These are phyloP conservation scores for Casuarius casuarius DNA, from an alignment of 2,113 vertebrate genomes.

Conservation along the genomic window DNA sequence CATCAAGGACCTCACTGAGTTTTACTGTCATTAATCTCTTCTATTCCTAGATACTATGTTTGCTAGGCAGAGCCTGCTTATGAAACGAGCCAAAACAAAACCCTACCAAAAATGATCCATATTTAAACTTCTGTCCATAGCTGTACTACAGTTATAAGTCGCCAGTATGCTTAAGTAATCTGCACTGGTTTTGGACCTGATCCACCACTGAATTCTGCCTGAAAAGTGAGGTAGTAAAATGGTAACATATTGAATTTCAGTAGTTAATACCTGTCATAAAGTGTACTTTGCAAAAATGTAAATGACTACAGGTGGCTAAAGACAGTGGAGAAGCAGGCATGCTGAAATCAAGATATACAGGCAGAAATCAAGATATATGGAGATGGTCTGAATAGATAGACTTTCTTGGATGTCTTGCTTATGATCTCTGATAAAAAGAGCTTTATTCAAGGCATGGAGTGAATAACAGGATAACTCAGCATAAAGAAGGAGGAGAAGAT, in stretches of 20 bases:
- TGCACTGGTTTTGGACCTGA: neutral
- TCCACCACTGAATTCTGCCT: neutral
- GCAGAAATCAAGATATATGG: neutral
- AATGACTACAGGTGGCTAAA: neutral
- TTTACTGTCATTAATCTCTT: neutral
- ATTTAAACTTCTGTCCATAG: neutral
- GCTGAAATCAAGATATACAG: neutral
- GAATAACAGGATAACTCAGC: neutral
- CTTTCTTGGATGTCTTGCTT: neutral
- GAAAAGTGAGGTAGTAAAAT: neutral
- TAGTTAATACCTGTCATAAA: neutral
- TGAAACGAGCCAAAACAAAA: neutral
- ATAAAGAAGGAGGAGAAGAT: neutral
- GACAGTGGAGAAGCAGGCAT: neutral
- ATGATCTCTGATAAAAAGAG: neutral
- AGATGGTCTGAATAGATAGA: neutral
- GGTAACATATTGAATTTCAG: neutral
- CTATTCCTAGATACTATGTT: neutral
- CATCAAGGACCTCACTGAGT: neutral
- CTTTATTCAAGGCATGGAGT: neutral
- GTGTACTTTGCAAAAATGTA: neutral
- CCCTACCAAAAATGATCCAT: rapidly evolving
- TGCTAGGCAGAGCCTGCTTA: neutral
- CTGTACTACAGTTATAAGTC: neutral
- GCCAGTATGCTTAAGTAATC: neutral